Conservation (phyloP, 2,888 invertebrate species). For the Acrobasis suavella region DNA sequence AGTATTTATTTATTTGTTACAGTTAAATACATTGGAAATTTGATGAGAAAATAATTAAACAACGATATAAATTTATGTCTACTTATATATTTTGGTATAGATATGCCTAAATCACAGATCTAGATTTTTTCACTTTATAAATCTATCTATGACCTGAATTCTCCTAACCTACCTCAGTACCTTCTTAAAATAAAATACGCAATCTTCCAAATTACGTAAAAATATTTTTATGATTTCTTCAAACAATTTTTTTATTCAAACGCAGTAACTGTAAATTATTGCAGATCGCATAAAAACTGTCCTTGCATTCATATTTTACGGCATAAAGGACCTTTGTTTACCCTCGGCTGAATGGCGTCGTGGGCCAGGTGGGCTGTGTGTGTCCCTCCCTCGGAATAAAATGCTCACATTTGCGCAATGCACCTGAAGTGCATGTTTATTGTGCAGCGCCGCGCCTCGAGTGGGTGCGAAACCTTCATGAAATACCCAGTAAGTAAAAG, state of each 20-base stretch:
- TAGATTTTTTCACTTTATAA: too few relatives aligned
- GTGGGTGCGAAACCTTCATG: not conserved
- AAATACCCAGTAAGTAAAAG: not conserved
- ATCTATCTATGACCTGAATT: too few relatives aligned
- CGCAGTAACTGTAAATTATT: slow-evolving; percentile 17
- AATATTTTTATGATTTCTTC: not conserved
- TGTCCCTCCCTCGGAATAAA: slow-evolving; percentile 39
- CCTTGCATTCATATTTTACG: slow-evolving; percentile 39
- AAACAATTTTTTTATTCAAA: not conserved
- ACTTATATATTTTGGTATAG: too few relatives aligned
- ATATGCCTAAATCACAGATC: too few relatives aligned
- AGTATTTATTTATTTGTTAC: too few relatives aligned
- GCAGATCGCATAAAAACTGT: slow-evolving; percentile 16
- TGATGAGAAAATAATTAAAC: too few relatives aligned
- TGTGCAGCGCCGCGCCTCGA: slow-evolving; percentile 27
- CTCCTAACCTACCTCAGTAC: too few relatives aligned
- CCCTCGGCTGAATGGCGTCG: slow-evolving; percentile 46
- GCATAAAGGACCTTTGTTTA: slow-evolving; percentile 45
- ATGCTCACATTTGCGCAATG: slow-evolving; percentile 46
- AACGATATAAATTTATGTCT: too few relatives aligned
- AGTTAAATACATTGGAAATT: too few relatives aligned
- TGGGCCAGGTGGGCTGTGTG: slow-evolving; percentile 36
- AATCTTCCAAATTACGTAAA: too few relatives aligned
- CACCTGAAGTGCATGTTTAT: slow-evolving; percentile 42
- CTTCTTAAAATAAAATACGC: too few relatives aligned